These are phyloP conservation scores for Oligia latruncula DNA, from an alignment of 2,888 invertebrate genomes.

Conservation along the genomic window DNA sequence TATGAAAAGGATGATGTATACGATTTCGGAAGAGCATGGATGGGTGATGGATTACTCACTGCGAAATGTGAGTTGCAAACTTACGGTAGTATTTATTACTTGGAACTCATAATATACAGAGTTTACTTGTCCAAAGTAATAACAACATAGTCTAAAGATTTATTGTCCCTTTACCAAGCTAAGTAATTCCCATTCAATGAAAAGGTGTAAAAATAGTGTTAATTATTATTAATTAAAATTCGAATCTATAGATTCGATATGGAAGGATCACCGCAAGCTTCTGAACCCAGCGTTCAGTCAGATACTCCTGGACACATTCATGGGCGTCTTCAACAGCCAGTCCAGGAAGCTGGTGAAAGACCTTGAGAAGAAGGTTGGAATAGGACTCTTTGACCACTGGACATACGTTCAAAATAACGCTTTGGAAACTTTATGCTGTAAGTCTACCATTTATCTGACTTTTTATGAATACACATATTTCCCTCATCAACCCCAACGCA, in stretches of 20 bases:
- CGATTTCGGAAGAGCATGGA: constrained; percentile 82
- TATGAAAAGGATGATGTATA: constrained; percentile 81
- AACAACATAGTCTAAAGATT: background rate
- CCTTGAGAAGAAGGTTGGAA: constrained; percentile 14
- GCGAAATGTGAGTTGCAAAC: constrained; percentile 73
- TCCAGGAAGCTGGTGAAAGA: constrained; percentile 73
- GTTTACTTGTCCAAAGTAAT: background rate
- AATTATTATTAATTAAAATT: background rate
- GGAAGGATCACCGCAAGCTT: constrained; percentile 68
- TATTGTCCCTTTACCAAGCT: background rate
- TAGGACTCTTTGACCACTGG: constrained; percentile 79
- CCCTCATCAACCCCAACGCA: background rate
- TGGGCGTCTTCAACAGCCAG: constrained; percentile 78
- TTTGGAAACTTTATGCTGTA: constrained; percentile 82
- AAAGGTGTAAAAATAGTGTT: too few species aligned
- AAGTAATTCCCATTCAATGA: background rate
- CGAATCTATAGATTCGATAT: constrained; percentile 63
- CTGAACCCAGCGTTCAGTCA: constrained; percentile 80
- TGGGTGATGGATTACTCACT: constrained; percentile 83
- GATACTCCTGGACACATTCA: constrained; percentile 73
- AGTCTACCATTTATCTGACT: constrained; percentile 58
- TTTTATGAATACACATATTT: background rate
- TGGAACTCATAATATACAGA: background rate
- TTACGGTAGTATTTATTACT: background rate
- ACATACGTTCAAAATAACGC: constrained; percentile 73